These are phyloP conservation scores for Odontocolon sp. DNA, from an alignment of 2,888 invertebrate species.

Conservation along the genomic window DNA sequence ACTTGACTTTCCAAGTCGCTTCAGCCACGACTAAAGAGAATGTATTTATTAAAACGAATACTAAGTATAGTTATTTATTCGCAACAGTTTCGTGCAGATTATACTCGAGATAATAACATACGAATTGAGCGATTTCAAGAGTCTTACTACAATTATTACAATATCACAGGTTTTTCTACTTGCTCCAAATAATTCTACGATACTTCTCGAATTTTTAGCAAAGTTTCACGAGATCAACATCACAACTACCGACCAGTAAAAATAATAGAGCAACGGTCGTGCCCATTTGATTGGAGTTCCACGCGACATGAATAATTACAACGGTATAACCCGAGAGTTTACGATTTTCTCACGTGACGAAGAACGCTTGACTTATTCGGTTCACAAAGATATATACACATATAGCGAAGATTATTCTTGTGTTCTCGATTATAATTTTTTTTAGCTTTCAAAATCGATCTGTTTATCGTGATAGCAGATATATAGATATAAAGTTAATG, in stretches of 20 bases:
- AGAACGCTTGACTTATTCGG: slow-evolving; percentile 2
- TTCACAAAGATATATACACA: background rate
- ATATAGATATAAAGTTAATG: slow-evolving; percentile 2
- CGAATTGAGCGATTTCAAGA: slow-evolving; percentile 23
- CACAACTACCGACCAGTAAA: background rate
- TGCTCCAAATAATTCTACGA: slow-evolving; percentile 3
- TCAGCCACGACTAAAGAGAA: background rate
- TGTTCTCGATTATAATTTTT: slow-evolving; percentile 1
- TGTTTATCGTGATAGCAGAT: no score
- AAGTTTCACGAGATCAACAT: background rate
- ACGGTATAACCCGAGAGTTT: slow-evolving; percentile 33
- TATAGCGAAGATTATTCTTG: background rate
- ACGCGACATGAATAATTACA: slow-evolving; percentile 43
- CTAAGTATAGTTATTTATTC: slow-evolving; percentile 12
- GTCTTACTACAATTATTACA: slow-evolving; percentile 9
- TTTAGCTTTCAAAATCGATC: no score
- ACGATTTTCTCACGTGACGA: slow-evolving; percentile 56
- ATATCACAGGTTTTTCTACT: slow-evolving; percentile 2
- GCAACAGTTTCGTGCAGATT: slow-evolving; percentile 35
- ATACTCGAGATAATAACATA: slow-evolving; percentile 34
- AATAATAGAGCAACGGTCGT: background rate
- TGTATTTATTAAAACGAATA: background rate
- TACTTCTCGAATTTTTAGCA: slow-evolving; percentile 5
- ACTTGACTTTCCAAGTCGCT: no score
- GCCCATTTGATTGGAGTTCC: slow-evolving; percentile 19